Evolutionary conservation across 2,797 vertebrate genomes (phyloP), one percentile per base, ranked within the genome.

Genomic region (Ibycter americanus): DNA sequence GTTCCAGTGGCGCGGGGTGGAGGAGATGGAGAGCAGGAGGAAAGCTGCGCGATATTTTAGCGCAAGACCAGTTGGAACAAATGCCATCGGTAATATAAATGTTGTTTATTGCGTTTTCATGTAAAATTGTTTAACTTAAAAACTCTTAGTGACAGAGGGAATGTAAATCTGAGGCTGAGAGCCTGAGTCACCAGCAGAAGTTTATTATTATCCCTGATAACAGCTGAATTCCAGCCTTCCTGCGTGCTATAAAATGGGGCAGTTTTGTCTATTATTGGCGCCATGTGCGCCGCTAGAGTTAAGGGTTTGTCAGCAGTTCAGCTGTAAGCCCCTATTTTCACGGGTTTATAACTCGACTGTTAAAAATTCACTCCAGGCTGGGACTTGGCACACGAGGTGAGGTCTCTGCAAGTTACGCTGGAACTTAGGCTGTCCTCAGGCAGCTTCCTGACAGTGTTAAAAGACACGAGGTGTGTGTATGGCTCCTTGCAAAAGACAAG

Each of bases 131-230:
- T 98, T 98, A 97, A 96, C 96, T 97, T 97, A 94, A 96, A 97
- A 98, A 94, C 85, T 96, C 90, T 92, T 92, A 87, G 93, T 94
- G 82, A 96, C 85, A 89, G 92, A 91, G 88, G 90, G 95, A 98
- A 98, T 98, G 97, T 98, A 98, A 98, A 98, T 98, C 80, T 87
- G 73, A 94, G 77, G 44, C 89, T 85, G 87, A 96, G 82, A 93
- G 78, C 87, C 90, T 95, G 91, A 97, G 95, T 98, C 96, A 96
- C 90, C 67, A 72, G 93, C 93, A 98, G 76, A 97, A 97, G 96
- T 97, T 98, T 98, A 97, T 98, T 97, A 98, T 97, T 97, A 92
- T 98, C 85, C 90, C 82, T 91, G 93, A 97, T 97, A 97, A 97
- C 83, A 95, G 96, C 95, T 94, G 95, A 97, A 98, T 98, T 98